Evolutionary conservation across 2,113 vertebrate species (phyloP).

Genomic region (Cynopterus brachyotis): DNA sequence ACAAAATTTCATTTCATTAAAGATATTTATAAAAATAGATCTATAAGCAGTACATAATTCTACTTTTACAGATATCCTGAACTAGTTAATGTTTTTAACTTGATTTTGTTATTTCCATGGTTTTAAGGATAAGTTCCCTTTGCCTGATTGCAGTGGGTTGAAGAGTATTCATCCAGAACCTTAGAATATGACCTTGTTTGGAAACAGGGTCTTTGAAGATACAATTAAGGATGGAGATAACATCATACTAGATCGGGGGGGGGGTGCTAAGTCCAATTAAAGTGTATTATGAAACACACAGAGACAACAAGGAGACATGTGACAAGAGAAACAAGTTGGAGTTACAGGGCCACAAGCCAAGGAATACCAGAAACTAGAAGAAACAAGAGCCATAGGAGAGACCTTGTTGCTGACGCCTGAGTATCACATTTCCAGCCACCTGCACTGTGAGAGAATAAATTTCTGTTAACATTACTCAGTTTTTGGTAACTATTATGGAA

Average conservation of each 20-base stretch:
- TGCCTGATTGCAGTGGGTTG: neutral
- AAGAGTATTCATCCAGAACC: neutral
- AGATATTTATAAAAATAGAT: neutral
- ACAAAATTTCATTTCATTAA: constrained; percentile 13
- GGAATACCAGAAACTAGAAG: neutral
- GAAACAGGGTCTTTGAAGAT: neutral
- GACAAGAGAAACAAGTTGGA: neutral
- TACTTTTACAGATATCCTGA: neutral
- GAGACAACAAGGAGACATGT: neutral
- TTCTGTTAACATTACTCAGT: neutral
- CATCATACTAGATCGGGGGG: neutral
- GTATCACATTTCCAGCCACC: neutral
- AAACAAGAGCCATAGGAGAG: neutral
- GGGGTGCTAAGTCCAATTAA: neutral
- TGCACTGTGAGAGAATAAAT: neutral
- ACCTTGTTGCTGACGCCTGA: neutral
- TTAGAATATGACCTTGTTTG: neutral
- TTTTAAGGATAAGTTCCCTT: neutral
- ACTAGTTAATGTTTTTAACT: neutral
- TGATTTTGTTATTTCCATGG: constrained; percentile 8
- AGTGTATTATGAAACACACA: neutral
- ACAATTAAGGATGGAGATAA: neutral
- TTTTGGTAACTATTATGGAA: neutral
- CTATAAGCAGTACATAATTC: neutral
- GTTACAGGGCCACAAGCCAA: neutral